Percentiles rank a stretch among this genome's conserved stretches.
phyloP scores from a whole-genome alignment of 2,113 vertebrate species.

The Eptesicus fuscus region DNA sequence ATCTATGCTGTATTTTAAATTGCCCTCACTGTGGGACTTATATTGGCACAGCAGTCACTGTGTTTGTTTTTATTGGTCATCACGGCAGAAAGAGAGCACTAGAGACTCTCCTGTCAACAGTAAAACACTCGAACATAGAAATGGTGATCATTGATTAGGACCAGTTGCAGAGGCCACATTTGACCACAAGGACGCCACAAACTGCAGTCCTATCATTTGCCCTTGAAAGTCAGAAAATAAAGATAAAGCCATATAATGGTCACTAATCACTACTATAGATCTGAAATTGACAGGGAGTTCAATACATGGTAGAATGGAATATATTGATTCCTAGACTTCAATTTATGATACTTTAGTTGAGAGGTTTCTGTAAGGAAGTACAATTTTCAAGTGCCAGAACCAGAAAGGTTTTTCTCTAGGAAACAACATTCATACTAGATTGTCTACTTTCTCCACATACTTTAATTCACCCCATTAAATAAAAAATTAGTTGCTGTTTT shows the following conservation, averaged over 20 bases:
- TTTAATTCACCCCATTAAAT: background rate
- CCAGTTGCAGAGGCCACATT: background rate
- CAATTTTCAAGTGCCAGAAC: background rate
- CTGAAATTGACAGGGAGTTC: background rate
- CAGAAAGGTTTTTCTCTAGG: background rate
- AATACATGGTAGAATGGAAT: background rate
- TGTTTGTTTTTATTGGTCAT: background rate
- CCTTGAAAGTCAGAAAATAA: background rate
- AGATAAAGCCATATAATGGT: background rate
- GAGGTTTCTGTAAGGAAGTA: background rate
- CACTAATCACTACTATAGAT: background rate
- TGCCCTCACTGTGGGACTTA: background rate
- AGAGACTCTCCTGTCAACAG: background rate
- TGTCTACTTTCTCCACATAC: background rate
- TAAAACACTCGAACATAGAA: background rate
- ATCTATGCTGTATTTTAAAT: background rate
- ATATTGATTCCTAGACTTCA: background rate
- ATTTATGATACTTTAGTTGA: background rate
- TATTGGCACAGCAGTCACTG: background rate
- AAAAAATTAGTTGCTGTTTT: background rate
- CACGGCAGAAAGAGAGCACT: background rate
- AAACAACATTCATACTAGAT: background rate
- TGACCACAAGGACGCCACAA: background rate
- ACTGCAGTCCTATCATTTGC: background rate
- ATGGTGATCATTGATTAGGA: background rate